Base-by-base conservation (phyloP, 2,113 vertebrate species). In the Sebastes fasciatus region DNA sequence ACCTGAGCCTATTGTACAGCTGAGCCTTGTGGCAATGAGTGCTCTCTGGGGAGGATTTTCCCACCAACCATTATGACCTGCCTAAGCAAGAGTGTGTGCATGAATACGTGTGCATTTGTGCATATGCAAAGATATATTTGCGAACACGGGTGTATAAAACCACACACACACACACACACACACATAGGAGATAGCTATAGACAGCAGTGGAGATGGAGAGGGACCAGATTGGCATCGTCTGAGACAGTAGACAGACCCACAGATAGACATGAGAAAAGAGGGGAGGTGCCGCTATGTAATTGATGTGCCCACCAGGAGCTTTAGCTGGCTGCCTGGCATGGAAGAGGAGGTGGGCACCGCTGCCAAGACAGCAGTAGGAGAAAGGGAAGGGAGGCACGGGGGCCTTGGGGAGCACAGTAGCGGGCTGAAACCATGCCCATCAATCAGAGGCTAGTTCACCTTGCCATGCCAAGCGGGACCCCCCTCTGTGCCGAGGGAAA, bases 391-490 rank as follows among this genome's bases (percentile, higher is more conserved):
- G 90, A 91, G 92, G 91, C 88, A 87, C 74, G 46, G 90, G 34
- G 60, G 89, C 91, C 90, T 92, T 88, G 63, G 89, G 91, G 90
- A 92, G 94, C 92, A 90, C 88, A 86, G 86, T 93, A 81, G 89
- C 75, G 80, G 79, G 90, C 93, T 94, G 94, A 95, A 94, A 91
- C 89, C 86, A 68, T 95, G 94, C 95, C 94, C 94, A 95, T 95
- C 94, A 95, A 95, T 96, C 95, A 95, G 94, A 88, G 91, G 93
- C 93, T 96, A 94, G 94, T 96, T 95, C 95, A 94, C 92, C 91
- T 93, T 93, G 88, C 88, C 89, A 83, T 92, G 90, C 92, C 95
- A 95, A 92, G 88, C 68, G 92, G 92, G 92, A 92, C 88, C 88
- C 88, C 94, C 90, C 85, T 91, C 90, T 90, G 90, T 86, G 89